Evolutionary conservation across 2,888 invertebrate species (phyloP).

Genomic region (Drosophila algonquin): DNA sequence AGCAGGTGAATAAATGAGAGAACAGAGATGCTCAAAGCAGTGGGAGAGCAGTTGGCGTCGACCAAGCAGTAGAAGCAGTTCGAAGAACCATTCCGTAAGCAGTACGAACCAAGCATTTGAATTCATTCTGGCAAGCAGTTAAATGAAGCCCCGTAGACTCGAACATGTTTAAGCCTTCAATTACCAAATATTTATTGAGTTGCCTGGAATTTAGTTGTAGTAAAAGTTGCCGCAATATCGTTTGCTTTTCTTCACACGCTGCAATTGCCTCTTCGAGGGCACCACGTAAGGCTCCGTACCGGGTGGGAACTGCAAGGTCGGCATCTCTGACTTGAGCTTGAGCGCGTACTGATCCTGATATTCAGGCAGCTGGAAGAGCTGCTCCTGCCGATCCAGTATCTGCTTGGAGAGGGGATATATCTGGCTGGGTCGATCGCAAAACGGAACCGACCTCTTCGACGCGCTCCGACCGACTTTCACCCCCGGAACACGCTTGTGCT

Average conservation of each 20-base stretch:
- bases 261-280: constrained; percentile 29
- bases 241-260: constrained; percentile 11
- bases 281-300: constrained; percentile 35
- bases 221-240: constrained; percentile 66
- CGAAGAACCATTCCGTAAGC: too few species aligned
- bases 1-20: constrained; percentile 5
- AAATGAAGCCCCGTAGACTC: too few species aligned
- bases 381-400: constrained; percentile 18
- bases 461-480: neutral
- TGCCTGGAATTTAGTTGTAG: constrained; percentile 31
- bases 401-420: constrained; percentile 24
- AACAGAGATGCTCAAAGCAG: neutral
- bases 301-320: neutral
- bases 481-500: neutral
- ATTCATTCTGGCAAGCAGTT: too few species aligned
- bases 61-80: too few species aligned
- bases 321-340: constrained; percentile 12
- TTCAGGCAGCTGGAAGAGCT: constrained; percentile 30
- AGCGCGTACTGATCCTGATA: constrained; percentile 32
- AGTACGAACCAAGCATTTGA: neutral
- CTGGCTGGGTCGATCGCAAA: constrained; percentile 51
- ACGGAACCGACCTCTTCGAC: constrained; percentile 34
- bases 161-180: neutral
- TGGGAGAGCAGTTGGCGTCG: too few species aligned
- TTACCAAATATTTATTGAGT: constrained; percentile 1